phyloP scores from a whole-genome alignment of 2,797 vertebrate species.

The Sarcophilus harrisii region DNA sequence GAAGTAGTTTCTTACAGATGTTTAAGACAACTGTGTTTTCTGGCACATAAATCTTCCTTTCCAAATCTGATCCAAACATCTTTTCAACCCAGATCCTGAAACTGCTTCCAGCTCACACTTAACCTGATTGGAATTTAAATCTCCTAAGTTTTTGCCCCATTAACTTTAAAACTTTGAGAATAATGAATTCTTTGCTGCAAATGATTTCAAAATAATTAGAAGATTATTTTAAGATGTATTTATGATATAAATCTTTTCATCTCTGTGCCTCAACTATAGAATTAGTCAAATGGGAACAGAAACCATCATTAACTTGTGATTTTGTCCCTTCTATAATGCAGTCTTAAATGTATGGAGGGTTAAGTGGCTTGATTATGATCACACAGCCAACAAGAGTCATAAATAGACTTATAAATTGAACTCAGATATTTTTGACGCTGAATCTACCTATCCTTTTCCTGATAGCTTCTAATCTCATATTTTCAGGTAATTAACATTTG shows the following conservation, averaged over 20 bases:
- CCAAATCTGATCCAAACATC: constrained; percentile 72
- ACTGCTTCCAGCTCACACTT: constrained; percentile 51
- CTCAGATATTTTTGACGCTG: neutral
- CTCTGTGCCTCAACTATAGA: neutral
- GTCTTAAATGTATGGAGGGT: neutral
- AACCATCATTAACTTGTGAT: neutral
- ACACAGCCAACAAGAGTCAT: neutral
- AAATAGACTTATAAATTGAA: neutral
- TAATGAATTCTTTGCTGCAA: constrained; percentile 31
- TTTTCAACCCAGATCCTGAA: constrained; percentile 48
- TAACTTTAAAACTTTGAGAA: constrained; percentile 59
- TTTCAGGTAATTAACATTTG: neutral
- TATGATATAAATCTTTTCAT: constrained; percentile 39
- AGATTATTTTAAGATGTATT: constrained; percentile 21
- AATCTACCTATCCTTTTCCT: neutral
- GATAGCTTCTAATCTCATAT: neutral
- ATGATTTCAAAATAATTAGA: constrained; percentile 55
- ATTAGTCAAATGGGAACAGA: neutral
- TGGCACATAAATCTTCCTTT: constrained; percentile 55
- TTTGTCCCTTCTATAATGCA: neutral
- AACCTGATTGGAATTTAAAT: constrained; percentile 54
- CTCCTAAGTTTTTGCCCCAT: constrained; percentile 21
- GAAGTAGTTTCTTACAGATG: constrained; percentile 68
- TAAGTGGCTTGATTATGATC: neutral
- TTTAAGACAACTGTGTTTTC: constrained; percentile 58